Conservation (phyloP, 2,797 vertebrate species). For the Enteromius trimaculatus region DNA sequence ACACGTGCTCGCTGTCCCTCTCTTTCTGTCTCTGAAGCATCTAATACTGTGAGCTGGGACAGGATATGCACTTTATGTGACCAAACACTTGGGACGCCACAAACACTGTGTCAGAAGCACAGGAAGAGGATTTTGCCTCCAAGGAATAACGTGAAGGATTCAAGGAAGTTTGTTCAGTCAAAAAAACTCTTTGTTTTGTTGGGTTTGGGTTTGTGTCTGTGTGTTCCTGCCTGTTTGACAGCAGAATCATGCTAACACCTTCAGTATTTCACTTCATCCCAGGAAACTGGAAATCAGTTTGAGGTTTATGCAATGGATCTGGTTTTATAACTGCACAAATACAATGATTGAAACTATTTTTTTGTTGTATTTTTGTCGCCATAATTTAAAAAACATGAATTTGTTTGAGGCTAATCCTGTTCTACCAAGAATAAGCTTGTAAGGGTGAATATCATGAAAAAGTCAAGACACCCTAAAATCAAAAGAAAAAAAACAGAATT, state of each 20-base stretch:
- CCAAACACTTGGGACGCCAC: conserved; percentile 9
- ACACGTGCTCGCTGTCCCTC: conserved; percentile 2
- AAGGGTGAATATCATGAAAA: neutral
- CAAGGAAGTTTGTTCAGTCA: neutral
- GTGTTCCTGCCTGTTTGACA: neutral
- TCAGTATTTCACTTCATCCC: conserved; percentile 4
- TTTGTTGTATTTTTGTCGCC: neutral
- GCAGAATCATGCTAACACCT: neutral
- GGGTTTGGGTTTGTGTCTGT: neutral
- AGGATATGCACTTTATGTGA: conserved; percentile 1
- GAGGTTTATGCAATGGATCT: neutral
- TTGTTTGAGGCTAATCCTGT: neutral
- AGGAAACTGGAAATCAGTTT: neutral
- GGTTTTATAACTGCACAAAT: neutral
- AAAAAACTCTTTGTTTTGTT: neutral
- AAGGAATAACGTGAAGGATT: neutral
- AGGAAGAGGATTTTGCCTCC: conserved; percentile 11
- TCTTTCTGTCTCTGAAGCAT: neutral
- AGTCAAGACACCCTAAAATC: neutral
- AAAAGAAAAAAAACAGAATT: neutral
- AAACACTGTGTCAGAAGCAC: conserved; percentile 21
- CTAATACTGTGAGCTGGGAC: neutral
- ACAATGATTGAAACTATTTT: neutral
- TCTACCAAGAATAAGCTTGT: conserved; percentile 27
- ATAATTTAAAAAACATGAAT: neutral